Evolutionary conservation across 30 jellyfish, hydroid and myxozoan genomes (phyloP), one percentile per base, ranked within the genome.

Genomic region (Hydractinia echinata): DNA sequence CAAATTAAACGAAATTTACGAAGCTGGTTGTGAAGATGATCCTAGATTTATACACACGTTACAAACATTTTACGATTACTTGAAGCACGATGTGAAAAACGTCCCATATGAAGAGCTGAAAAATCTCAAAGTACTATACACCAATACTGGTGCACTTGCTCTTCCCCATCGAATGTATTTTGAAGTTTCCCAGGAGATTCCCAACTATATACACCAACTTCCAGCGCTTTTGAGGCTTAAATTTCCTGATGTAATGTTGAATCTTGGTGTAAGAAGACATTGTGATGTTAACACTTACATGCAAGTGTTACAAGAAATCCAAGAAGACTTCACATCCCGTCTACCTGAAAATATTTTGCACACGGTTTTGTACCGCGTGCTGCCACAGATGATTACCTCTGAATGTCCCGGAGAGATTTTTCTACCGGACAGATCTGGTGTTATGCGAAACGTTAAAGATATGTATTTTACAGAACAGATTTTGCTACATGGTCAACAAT

Each of bases 341-440:
- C 48, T 87, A 20, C 20, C 66, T 4, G 72, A 53, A 0, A n/a
- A 20, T 21, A 83, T 79, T 6, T 58, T 87, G 11, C 55, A 66
- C 49, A 44, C 69, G 0, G 86, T 82, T 20, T 20, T 86, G 55
- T 53, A 83, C 30, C 53, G 16, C 15, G 39, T 80, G 0, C 11
- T 72, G 8, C 81, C 81, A 19, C 10, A 9, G 0, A n/a, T 72
- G 73, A 20, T 10, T 13, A 58, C 15, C 18, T 1, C 15, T 58
- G 53, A 77, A 76, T 14, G 56, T 19, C 4, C 53, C 52, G 54
- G 49, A 73, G 58, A 64, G 66, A 10, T 18, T 14, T 54, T 48
- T 49, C 82, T 87, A 55, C 96, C 96, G 11, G 96, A 82, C 52
- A 66, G 60, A 14, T 53, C 76, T n/a, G 84, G 88, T 67, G 51